These are phyloP conservation scores for Leptodirus hochenwartii DNA, from an alignment of 2,888 invertebrate species.

Conservation along the genomic window DNA sequence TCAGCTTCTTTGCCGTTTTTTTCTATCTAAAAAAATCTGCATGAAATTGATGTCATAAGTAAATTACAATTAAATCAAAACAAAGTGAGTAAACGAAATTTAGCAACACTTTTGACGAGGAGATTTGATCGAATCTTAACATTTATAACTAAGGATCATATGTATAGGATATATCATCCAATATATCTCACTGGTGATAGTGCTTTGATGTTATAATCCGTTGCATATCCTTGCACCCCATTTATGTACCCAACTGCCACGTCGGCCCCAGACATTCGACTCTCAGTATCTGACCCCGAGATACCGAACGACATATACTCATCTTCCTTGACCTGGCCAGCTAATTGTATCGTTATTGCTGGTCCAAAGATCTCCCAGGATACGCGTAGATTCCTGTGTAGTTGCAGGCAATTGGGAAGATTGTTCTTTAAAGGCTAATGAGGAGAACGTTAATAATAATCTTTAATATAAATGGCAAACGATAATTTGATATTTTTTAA, in stretches of 20 bases:
- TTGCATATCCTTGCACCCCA: slow-evolving; percentile 49
- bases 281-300: slow-evolving; percentile 50
- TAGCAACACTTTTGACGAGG: too few species aligned
- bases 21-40: too few species aligned
- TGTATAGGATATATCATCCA: slow-evolving; percentile 1
- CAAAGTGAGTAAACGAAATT: too few species aligned
- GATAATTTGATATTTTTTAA: slow-evolving; percentile 11
- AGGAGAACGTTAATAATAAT: slow-evolving; percentile 9
- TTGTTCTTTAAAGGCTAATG: slow-evolving; percentile 37
- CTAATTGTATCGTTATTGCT: slow-evolving; percentile 67
- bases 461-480: not conserved
- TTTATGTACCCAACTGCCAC: slow-evolving; percentile 62
- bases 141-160: too few species aligned
- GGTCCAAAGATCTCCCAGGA: slow-evolving; percentile 86
- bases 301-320: slow-evolving; percentile 84
- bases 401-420: slow-evolving; percentile 68
- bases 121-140: too few species aligned
- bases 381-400: slow-evolving; percentile 68
- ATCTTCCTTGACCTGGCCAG: slow-evolving; percentile 52
- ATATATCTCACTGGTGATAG: slow-evolving; percentile 46
- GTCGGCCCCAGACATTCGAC: slow-evolving; percentile 75
- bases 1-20: too few species aligned
- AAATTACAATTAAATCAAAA: too few species aligned
- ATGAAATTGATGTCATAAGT: too few species aligned
- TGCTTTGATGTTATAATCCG: slow-evolving; percentile 75